Percentiles rank a stretch among this genome's conserved stretches.
These are phyloP conservation scores for Megaceryle alcyon DNA, from an alignment of 2,797 vertebrate species.

Conservation along the genomic window DNA sequence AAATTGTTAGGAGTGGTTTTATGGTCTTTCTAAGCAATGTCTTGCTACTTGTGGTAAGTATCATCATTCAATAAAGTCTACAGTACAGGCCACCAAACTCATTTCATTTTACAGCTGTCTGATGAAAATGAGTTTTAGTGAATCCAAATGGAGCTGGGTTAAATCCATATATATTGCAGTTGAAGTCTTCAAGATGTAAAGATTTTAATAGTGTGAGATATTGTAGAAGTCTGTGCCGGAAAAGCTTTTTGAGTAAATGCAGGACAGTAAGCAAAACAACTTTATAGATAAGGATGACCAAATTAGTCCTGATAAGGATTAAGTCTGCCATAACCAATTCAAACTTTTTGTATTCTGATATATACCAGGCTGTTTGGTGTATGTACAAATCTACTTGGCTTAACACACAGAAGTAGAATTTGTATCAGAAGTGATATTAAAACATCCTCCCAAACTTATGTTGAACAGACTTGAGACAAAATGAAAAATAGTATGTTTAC, in stretches of 20 bases:
- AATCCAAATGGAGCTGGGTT: conserved; percentile 69
- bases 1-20: conserved; percentile 52
- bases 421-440: neutral
- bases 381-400: neutral
- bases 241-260: conserved; percentile 69
- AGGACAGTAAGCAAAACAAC: conserved; percentile 59
- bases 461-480: neutral
- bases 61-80: conserved; percentile 62
- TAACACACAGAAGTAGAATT: neutral
- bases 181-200: conserved; percentile 73
- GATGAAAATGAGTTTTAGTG: conserved; percentile 75
- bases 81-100: conserved; percentile 66
- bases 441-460: neutral
- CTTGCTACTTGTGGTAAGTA: conserved; percentile 47
- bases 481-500: neutral
- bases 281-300: conserved; percentile 54
- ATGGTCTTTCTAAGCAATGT: conserved; percentile 38
- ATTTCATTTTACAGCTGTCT: conserved; percentile 76
- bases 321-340: conserved; percentile 75
- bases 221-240: conserved; percentile 17
- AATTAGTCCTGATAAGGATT: conserved; percentile 70
- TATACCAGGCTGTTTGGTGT: conserved; percentile 63
- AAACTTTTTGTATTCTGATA: conserved; percentile 65
- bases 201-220: conserved; percentile 65
- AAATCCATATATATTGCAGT: conserved; percentile 70